These are phyloP conservation scores for Nothoprocta perdicaria DNA, from an alignment of 2,113 vertebrate genomes.

Conservation along the genomic window DNA sequence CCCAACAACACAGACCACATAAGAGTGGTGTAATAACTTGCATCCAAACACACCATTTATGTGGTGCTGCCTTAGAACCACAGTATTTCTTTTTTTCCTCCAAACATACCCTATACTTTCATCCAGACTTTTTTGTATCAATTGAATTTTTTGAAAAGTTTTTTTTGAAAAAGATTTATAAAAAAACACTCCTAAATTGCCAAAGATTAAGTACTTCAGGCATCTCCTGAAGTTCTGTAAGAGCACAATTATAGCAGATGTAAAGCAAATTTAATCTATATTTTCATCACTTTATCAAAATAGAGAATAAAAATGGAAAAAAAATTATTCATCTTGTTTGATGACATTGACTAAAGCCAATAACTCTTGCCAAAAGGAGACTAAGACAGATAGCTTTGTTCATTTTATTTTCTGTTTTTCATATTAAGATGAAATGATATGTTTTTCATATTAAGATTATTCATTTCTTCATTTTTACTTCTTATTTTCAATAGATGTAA, in stretches of 20 bases:
- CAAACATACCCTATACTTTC: neutral
- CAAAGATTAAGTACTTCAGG: neutral
- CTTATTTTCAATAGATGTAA: neutral
- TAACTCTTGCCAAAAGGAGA: neutral
- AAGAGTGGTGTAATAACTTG: neutral
- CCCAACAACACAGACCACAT: neutral
- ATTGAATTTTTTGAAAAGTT: neutral
- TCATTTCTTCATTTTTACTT: neutral
- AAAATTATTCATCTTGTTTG: neutral
- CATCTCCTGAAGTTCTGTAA: slow-evolving; percentile 14
- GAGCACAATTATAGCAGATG: slow-evolving; percentile 31
- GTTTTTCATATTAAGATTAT: neutral
- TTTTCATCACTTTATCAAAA: slow-evolving; percentile 36
- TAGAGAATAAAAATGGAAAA: slow-evolving; percentile 5
- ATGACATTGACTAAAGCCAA: slow-evolving; percentile 16
- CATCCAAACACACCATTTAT: neutral
- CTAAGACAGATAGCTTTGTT: neutral
- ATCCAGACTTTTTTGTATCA: neutral
- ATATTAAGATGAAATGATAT: too few relatives aligned
- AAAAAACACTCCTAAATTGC: neutral
- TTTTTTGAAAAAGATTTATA: neutral
- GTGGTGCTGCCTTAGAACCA: neutral
- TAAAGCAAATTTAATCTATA: slow-evolving; percentile 28
- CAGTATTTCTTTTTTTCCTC: neutral
- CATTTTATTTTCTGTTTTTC: neutral